Base-by-base conservation (phyloP, 2,888 invertebrate species). In the Diarsia mendica region DNA sequence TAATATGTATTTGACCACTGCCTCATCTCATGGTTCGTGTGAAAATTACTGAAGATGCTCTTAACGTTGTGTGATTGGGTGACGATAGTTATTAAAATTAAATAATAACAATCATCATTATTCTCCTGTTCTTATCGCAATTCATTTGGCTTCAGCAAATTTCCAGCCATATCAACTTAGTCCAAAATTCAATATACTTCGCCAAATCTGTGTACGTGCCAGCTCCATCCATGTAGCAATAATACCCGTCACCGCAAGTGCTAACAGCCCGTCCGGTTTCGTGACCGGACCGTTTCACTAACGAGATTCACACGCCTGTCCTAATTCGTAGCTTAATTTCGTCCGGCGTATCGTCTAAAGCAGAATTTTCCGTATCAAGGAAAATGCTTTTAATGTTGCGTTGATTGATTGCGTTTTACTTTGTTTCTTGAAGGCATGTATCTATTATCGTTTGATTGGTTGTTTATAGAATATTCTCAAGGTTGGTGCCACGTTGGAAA, bases 241-340 rank as follows among this genome's bases (percentile, higher is more conserved):
- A 39, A 48, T 60, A n/a, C 64, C 82, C 67, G 65, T 77, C 72
- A 82, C 83, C 67, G 18, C 64, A 72, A 85, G 85, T 70, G 83
- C 78, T 85, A 85, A 83, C 70, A 82, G 70, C 46, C 44, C 23
- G 77, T 66, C 44, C 66, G 64, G 53, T 67, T 58, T 84, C 86
- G 86, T 84, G 86, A 86, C 84, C 58, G 72, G 44, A 67, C 72
- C 55, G 71, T 65, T 23, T 60, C 33, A 66, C 69, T 77, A 86
- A 84, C 75, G n/a, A 80, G 75, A 77, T 85, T 86, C 58, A 80
- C 84, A 85, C 73, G 18, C 39, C 48, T 23, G 49, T 84, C 72
- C 73, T 86, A 85, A 85, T 81, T 78, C 55, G 63, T 67, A 63
- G 68, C 77, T 81, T 78, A 78, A 78, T 77, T 76, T 67, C 81